Evolutionary conservation across 1,140 invertebrate genomes (phyloP), one percentile per base, ranked within the genome.

Genomic region (Muscidifurax raptorellus): DNA sequence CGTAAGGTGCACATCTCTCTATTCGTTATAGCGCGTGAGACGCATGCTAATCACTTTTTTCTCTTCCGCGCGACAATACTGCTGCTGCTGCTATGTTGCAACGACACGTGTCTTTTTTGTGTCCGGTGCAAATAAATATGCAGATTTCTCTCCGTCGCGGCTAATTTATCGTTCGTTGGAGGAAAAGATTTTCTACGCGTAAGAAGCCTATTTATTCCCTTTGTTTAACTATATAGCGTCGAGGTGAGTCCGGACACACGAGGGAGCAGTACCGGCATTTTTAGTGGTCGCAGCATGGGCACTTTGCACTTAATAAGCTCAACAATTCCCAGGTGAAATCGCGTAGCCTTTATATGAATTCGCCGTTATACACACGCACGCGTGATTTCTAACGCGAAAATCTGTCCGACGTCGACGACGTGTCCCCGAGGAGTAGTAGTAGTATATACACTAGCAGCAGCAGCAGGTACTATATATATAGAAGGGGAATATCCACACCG

Each of bases 281-380:
- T 67, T 67, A 5, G 64, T 27, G 18, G 15, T 18, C 59, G 64
- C 25, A 72, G 71, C 80, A 87, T 64, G 74, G 85, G 84, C 87
- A 89, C 88, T 90, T 91, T 90, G 86, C 86, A 87, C 88, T 88
- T 91, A 90, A 92, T 90, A 91, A 91, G 90, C 90, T 91, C 89
- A 90, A 91, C 89, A 89, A 90, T 90, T 90, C 90, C 88, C 88
- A 84, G 82, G 83, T 82, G 86, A 80, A 59, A 59, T 59, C 7
- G 18, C 52, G 52, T 84, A n/a, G n/a, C n/a, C 40, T 22, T 9
- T 81, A 86, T 86, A 86, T 87, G 87, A 87, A 89, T 88, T 88
- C 86, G 85, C 86, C 59, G 59, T 77, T 67, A 77, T 47, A 77
- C 27, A 10, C 25, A 28, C 27, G 22, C 47, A 32, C 2, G 22